Base-by-base conservation (phyloP, 64 coral and sea anemone species). In the Dendrophyllia cribrosa region DNA sequence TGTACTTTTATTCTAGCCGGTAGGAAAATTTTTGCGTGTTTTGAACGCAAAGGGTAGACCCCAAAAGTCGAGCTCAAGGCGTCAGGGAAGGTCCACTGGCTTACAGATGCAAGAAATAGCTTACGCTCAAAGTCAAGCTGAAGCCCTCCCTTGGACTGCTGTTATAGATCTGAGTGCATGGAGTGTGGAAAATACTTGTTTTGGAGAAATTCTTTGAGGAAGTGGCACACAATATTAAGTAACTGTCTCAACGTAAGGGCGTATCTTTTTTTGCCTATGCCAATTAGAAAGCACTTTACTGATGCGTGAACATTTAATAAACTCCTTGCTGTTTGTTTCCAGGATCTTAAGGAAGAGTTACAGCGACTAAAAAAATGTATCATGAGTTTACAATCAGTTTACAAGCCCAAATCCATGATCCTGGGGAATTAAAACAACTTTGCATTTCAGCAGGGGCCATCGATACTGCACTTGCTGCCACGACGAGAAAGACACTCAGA, bases 401-500 rank as follows among this genome's bases (percentile, higher is more conserved):
- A 80, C 53, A 80, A 50, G 19, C 56, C 23, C 72, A 66, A 88
- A 75, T 88, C 52, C 73, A 73, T 58, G 43, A 58, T 24, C 72
- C 69, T n/a, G 11, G 73, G 16, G 51, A 75, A 22, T 88, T 73
- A 6, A 75, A 75, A 52, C 4, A 16, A 56, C n/a, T 75, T 58
- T 53, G 69, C 68, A 26, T 49, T 11, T n/a, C 34, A 58, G 51
- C 86, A 43, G 46, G 86, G 56, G 86, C 86, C 46, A 76, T 89
- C 59, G 26, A 89, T 61, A 63, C 24, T n/a, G 58, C 78, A 43
- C 72, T 89, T 24, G 76, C 88, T 13, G 22, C 68, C 66, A 73
- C 73, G 48, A 88, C 86, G 14, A 75, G 45, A 48, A 47, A 73
- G 88, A 51, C 88, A 89, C 72, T 60, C 72, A 60, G 22, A 67